Percentiles rank a stretch among this genome's conserved stretches.
phyloP scores from a whole-genome alignment of 2,797 vertebrate species.

The Prionace glauca region DNA sequence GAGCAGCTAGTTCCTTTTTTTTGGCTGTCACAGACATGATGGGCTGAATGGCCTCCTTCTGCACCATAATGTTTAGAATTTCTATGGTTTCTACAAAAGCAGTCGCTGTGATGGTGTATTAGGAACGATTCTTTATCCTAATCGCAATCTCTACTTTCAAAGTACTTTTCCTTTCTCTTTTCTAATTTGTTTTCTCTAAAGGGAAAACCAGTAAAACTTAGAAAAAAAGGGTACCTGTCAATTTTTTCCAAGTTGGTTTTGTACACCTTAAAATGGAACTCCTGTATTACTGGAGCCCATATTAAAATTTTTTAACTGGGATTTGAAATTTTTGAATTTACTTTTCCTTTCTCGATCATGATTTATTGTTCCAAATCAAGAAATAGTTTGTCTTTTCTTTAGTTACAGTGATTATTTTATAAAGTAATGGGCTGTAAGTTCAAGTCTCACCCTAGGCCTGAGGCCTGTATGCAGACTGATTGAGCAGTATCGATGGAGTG shows the following conservation, averaged over 20 bases:
- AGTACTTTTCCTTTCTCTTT: not conserved
- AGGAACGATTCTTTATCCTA: not conserved
- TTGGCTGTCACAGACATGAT: too few species aligned
- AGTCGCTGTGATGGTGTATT: not conserved
- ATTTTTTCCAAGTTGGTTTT: too few species aligned
- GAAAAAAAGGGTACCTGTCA: too few species aligned
- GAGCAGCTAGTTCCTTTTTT: too few species aligned
- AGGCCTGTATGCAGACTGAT: not conserved
- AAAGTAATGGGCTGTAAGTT: not conserved
- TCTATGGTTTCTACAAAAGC: too few species aligned
- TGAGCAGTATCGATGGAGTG: not conserved
- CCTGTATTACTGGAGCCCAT: too few species aligned
- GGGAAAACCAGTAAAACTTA: too few species aligned
- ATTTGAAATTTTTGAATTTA: not conserved
- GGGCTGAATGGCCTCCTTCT: too few species aligned
- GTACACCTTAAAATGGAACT: too few species aligned
- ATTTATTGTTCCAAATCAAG: not conserved
- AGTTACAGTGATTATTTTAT: not conserved
- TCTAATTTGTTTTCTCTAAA: too few species aligned
- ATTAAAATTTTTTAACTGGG: too few species aligned
- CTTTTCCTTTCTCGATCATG: not conserved
- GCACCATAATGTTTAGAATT: too few species aligned
- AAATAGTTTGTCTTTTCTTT: not conserved
- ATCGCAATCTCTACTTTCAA: not conserved
- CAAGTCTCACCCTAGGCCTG: not conserved